Percentiles rank a stretch among this genome's conserved stretches.
Conservation (phyloP, 2,888 invertebrate species). For the Trissoscelio sp. region DNA sequence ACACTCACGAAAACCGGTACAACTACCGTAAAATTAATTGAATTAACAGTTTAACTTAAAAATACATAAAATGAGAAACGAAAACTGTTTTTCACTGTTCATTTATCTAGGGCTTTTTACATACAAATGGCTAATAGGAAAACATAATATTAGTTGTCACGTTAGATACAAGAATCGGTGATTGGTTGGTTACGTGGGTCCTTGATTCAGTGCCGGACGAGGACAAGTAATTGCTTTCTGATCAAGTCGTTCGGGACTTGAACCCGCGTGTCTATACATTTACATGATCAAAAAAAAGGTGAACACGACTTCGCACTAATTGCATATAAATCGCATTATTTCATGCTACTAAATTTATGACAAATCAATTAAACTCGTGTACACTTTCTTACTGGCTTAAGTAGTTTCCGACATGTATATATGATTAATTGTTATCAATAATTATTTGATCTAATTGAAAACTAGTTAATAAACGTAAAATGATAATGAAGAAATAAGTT, state of each 20-base stretch:
- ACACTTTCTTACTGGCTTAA: slow-evolving; percentile 18
- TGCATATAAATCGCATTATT: slow-evolving; percentile 55
- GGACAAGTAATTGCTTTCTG: slow-evolving; percentile 77
- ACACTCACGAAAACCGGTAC: too few species aligned
- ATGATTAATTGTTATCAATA: slow-evolving; percentile 1
- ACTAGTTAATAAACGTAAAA: neutral
- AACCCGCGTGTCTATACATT: slow-evolving; percentile 32
- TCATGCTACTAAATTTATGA: slow-evolving; percentile 30
- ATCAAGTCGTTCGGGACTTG: slow-evolving; percentile 68
- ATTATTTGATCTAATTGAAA: slow-evolving; percentile 18
- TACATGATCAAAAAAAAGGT: neutral
- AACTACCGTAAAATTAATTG: too few species aligned
- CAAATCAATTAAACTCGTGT: slow-evolving; percentile 25
- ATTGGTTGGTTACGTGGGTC: slow-evolving; percentile 71
- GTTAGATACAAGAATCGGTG: slow-evolving; percentile 51
- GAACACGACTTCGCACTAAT: slow-evolving; percentile 36
- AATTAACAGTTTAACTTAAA: too few species aligned
- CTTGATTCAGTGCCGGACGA: slow-evolving; percentile 75
- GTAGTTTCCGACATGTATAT: slow-evolving; percentile 22
- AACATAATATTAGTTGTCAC: slow-evolving; percentile 39
- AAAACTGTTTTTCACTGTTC: too few species aligned
- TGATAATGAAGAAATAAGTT: too few species aligned
- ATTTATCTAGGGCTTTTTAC: slow-evolving; percentile 3
- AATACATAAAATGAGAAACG: too few species aligned
- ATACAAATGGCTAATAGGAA: slow-evolving; percentile 10